Percentiles rank a stretch among this genome's conserved stretches.
These are phyloP conservation scores for Tenualosa ilisha DNA, from an alignment of 2,797 vertebrate genomes.

Conservation along the genomic window DNA sequence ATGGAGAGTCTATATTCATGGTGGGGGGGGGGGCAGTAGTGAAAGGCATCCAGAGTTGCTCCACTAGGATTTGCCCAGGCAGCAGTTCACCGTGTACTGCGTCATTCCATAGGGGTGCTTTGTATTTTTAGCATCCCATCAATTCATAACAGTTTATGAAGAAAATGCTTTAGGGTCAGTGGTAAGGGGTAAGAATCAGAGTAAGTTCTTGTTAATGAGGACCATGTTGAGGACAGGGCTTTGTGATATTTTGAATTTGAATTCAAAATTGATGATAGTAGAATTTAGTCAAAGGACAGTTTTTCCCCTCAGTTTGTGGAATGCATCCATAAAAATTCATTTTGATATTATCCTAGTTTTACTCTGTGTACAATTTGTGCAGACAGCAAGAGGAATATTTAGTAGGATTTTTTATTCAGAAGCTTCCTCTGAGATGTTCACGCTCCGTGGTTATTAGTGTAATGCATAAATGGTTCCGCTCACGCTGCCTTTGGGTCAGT, in stretches of 20 bases:
- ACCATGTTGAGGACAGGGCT: neutral
- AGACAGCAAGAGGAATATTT: neutral
- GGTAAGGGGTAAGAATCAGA: neutral
- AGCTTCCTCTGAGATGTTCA: neutral
- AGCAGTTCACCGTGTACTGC: neutral
- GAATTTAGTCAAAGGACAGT: neutral
- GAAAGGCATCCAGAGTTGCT: constrained; percentile 8
- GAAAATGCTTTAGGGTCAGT: neutral
- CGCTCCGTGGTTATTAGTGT: neutral
- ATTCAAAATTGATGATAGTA: neutral
- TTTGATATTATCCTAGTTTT: neutral
- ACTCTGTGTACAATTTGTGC: neutral
- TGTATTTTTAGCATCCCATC: constrained; percentile 9
- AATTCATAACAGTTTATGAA: neutral
- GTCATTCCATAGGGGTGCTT: neutral
- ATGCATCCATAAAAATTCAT: neutral
- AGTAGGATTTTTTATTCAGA: neutral
- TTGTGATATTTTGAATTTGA: neutral
- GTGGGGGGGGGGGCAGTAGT: neutral
- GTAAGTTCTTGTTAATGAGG: constrained; percentile 18
- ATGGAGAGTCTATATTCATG: neutral
- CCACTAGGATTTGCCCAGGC: neutral
- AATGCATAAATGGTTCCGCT: neutral
- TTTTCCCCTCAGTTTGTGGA: neutral
- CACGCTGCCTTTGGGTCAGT: neutral